Conservation (phyloP, 1,140 invertebrate genomes). For the Tetramorium parvispinum region DNA sequence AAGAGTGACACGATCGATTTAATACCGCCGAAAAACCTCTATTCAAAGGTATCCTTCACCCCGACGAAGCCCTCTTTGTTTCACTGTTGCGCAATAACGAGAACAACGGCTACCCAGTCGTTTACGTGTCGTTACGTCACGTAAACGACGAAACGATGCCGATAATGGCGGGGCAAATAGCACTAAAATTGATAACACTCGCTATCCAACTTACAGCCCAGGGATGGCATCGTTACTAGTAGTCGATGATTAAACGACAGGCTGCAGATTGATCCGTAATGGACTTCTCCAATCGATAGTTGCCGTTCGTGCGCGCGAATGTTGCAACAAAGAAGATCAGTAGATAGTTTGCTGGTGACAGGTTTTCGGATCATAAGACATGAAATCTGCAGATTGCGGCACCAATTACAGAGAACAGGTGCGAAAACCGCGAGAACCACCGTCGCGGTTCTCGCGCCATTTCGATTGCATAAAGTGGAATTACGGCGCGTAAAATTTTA, state of each 20-base stretch:
- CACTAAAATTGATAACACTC: conserved; percentile 53
- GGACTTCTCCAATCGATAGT: conserved; percentile 39
- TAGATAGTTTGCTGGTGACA: neutral
- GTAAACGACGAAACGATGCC: neutral
- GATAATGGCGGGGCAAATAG: conserved; percentile 43
- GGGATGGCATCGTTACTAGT: conserved; percentile 34
- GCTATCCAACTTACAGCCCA: conserved; percentile 39
- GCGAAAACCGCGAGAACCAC: neutral
- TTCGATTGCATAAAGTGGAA: conserved; percentile 3
- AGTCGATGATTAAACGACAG: conserved; percentile 55
- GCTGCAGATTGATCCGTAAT: conserved; percentile 55
- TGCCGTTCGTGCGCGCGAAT: neutral
- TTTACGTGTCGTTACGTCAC: neutral
- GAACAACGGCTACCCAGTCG: neutral
- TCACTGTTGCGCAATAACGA: neutral
- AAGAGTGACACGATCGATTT: neutral
- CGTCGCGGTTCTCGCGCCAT: neutral
- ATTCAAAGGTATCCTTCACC: neutral
- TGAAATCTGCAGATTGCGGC: conserved; percentile 21
- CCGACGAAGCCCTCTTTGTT: neutral
- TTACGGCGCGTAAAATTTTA: conserved; percentile 8
- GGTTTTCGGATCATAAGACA: conserved; percentile 22
- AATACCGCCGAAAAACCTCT: neutral
- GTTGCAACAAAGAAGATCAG: neutral
- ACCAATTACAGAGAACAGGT: conserved; percentile 15